Evolutionary conservation across 2,888 invertebrate species (phyloP).

Genomic region (Teleogryllus oceanicus): DNA sequence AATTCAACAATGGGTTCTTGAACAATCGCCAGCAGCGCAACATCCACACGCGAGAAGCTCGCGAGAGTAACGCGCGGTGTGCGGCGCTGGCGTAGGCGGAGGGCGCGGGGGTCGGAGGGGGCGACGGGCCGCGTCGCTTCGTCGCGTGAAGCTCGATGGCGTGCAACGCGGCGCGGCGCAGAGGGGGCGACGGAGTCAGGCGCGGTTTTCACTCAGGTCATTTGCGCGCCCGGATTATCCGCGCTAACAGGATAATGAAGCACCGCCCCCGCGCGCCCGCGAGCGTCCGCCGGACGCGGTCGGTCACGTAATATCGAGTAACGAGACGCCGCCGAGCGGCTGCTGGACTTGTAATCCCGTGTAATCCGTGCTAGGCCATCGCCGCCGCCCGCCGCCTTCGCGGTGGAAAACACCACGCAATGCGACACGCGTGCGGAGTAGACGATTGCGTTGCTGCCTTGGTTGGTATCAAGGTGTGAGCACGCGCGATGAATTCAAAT

Average conservation of each 20-base stretch:
- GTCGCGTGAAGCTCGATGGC: neutral
- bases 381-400: no score
- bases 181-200: neutral
- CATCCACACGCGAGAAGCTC: no score
- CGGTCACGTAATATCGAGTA: neutral
- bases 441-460: no score
- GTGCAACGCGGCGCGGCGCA: neutral
- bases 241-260: conserved; percentile 1
- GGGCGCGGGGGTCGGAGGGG: neutral
- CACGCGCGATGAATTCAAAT: no score
- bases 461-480: no score
- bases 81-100: neutral
- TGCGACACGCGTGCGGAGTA: no score
- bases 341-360: no score
- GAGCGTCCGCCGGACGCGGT: neutral
- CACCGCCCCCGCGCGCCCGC: neutral
- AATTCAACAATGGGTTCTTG: no score
- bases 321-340: no score
- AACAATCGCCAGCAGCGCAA: no score
- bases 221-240: neutral
- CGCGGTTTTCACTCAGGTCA: neutral
- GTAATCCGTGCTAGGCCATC: no score
- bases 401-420: no score
- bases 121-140: neutral
- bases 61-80: neutral